Conservation (phyloP, 2,888 invertebrate species). For the Aproaerema taeniolella region DNA sequence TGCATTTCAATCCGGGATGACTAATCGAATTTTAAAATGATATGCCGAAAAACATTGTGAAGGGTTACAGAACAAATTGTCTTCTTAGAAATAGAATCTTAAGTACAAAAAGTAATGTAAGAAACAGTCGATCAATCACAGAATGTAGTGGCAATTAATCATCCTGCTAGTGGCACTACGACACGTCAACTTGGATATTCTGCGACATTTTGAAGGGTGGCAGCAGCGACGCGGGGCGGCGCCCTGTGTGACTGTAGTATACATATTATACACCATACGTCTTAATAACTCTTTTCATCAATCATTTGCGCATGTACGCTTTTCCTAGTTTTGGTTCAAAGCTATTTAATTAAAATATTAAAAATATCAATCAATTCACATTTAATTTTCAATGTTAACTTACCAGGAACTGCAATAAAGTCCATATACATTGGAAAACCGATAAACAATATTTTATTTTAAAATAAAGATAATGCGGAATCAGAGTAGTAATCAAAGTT, state of each 20-base stretch:
- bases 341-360: too few species aligned
- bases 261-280: neutral
- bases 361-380: too few species aligned
- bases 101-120: constrained; percentile 30
- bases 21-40: constrained; percentile 63
- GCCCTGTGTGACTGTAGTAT: neutral
- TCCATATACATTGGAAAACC: too few species aligned
- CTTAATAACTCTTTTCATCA: constrained; percentile 29
- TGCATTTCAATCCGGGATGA: constrained; percentile 46
- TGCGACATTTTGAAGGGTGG: constrained; percentile 44
- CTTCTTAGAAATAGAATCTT: constrained; percentile 26
- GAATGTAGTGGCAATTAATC: constrained; percentile 60
- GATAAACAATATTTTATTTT: too few species aligned
- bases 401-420: too few species aligned
- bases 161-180: constrained; percentile 37
- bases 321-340: constrained; percentile 11
- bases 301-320: constrained; percentile 26
- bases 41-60: constrained; percentile 37
- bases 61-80: constrained; percentile 39
- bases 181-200: constrained; percentile 36
- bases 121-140: constrained; percentile 62
- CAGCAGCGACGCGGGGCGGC: too few species aligned
- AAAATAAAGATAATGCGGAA: too few species aligned
- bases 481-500: too few species aligned
- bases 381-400: too few species aligned